phyloP scores from a whole-genome alignment of 1,140 invertebrate species.

The Drosophila grimshawi region DNA sequence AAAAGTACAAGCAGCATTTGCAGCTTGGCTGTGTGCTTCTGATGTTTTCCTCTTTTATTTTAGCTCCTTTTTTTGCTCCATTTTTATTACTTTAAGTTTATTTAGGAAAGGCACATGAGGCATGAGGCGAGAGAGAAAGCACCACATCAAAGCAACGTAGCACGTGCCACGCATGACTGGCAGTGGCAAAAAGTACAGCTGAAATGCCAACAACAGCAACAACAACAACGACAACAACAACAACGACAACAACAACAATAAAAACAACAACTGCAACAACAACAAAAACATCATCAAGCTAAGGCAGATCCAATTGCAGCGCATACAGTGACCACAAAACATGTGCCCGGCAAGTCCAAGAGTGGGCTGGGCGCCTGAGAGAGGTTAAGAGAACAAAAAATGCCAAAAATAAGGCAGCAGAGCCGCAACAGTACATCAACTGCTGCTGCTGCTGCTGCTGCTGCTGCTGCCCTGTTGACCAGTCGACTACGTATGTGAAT shows the following conservation, averaged over 20 bases:
- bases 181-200: constrained; percentile 74
- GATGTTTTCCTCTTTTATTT: constrained; percentile 26
- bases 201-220: constrained; percentile 30
- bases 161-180: constrained; percentile 81
- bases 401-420: not conserved
- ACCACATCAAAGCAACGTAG: constrained; percentile 79
- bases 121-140: constrained; percentile 30
- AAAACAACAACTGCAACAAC: constrained; percentile 4
- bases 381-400: constrained; percentile 35
- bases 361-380: not conserved
- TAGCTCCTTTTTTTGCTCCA: constrained; percentile 36
- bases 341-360: constrained; percentile 55
- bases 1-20: constrained; percentile 77
- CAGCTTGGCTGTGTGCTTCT: constrained; percentile 39
- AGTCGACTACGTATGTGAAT: constrained; percentile 77
- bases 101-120: constrained; percentile 58
- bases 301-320: constrained; percentile 68
- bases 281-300: not conserved
- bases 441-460: constrained; percentile 41
- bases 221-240: constrained; percentile 21
- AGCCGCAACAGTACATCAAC: constrained; percentile 69
- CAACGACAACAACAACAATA: not conserved
- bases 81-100: constrained; percentile 82
- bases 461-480: constrained; percentile 58
- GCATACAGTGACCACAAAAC: constrained; percentile 78